Evolutionary conservation across 1,140 invertebrate genomes (phyloP), one percentile per base, ranked within the genome.

Genomic region (Monochamus saltuarius): DNA sequence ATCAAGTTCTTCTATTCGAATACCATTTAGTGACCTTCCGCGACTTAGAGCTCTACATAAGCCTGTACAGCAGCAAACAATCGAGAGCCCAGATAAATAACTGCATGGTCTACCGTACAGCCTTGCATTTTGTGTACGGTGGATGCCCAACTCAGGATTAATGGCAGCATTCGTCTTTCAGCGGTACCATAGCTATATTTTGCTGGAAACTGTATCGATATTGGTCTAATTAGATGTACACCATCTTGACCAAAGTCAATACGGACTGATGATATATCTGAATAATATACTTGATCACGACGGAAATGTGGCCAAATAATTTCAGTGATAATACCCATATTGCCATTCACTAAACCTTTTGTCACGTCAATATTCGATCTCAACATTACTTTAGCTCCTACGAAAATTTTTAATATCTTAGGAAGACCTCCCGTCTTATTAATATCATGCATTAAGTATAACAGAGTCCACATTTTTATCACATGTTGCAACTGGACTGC

Each of bases 381-480:
- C 16, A 55, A 55, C 52, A 55, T 55, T 10, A 55, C 52, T 55
- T 43, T 40, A 22, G 52, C 37, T 43, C 39, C 52, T 17, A 55
- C 52, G 38, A 40, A 40, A 40, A 55, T 55, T 55, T 55, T 42
- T n/a, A 55, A 16, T 43, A 22, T 17, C 8, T 17, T 19, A 7
- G 39, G 52, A 17, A 55, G 22, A 16, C 52, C 38, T 42, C 52
- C 52, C 3, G 37, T 42, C n/a, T 43, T 55, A 29, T 55, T 40
- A 4, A 39, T 43, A 29, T 55, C 37, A 43, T n/a, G n/a, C n/a
- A n/a, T n/a, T n/a, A n/a, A n/a, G n/a, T n/a, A n/a, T n/a, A n/a
- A n/a, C n/a, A n/a, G n/a, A n/a, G n/a, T n/a, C n/a, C n/a, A n/a
- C n/a, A n/a, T n/a, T n/a, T n/a, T n/a, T n/a, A n/a, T n/a, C n/a